Evolutionary conservation across 2,797 vertebrate genomes (phyloP).

Genomic region (Craterocephalus amniculus): DNA sequence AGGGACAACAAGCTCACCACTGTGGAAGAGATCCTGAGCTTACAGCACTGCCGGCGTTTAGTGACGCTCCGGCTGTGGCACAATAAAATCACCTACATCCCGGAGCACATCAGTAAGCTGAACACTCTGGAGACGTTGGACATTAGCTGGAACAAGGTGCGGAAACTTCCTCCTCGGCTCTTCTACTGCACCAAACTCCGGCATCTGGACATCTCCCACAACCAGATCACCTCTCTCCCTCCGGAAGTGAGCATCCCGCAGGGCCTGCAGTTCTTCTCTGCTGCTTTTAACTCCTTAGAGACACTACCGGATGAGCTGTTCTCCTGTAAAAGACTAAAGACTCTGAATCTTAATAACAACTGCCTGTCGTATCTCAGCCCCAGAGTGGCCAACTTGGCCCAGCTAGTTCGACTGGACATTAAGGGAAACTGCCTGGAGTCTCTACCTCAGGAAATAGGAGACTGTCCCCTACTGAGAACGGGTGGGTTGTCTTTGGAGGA

Average conservation of each 20-base stretch:
- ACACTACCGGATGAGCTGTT: constrained; percentile 88
- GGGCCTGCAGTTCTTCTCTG: constrained; percentile 85
- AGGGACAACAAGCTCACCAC: constrained; percentile 89
- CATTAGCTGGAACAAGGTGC: constrained; percentile 89
- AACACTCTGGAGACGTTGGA: constrained; percentile 85
- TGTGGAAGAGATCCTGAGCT: constrained; percentile 91
- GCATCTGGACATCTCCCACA: constrained; percentile 89
- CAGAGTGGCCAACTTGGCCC: constrained; percentile 78
- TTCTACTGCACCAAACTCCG: constrained; percentile 87
- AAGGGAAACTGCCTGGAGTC: constrained; percentile 87
- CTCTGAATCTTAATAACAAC: constrained; percentile 85
- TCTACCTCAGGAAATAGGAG: constrained; percentile 84
- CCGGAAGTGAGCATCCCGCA: constrained; percentile 87
- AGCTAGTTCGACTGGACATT: constrained; percentile 85
- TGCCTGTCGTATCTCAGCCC: constrained; percentile 81
- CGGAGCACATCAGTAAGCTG: constrained; percentile 89
- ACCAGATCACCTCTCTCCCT: constrained; percentile 85
- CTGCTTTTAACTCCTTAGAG: constrained; percentile 89
- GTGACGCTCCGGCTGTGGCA: constrained; percentile 87
- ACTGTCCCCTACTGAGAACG: constrained; percentile 80
- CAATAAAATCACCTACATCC: constrained; percentile 89
- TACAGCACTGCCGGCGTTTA: constrained; percentile 90
- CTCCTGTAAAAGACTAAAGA: constrained; percentile 87
- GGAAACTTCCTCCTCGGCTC: constrained; percentile 82
- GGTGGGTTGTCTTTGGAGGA: constrained; percentile 84